Conservation (phyloP, 2,113 vertebrate species). For the Anthoscopus minutus region DNA sequence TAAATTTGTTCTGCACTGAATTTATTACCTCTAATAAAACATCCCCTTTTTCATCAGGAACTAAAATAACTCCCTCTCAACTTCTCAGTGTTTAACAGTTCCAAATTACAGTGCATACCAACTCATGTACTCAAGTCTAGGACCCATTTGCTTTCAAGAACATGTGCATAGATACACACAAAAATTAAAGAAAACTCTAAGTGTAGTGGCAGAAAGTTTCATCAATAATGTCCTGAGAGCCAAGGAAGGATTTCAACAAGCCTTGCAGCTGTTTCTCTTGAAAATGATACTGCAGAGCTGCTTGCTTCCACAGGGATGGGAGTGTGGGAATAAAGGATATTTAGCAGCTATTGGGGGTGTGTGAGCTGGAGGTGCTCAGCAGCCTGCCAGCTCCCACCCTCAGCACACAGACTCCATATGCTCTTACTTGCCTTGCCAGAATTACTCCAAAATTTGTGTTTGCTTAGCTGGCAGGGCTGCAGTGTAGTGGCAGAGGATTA, state of each 20-base stretch:
- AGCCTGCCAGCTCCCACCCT: conserved; percentile 18
- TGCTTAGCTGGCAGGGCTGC: conserved; percentile 30
- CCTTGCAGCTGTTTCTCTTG: not conserved
- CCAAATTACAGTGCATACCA: not conserved
- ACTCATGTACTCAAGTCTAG: not conserved
- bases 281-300: not conserved
- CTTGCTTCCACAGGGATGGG: not conserved
- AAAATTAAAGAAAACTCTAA: not conserved
- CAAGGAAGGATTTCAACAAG: not conserved
- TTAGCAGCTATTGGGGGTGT: not conserved
- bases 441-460: conserved; percentile 8
- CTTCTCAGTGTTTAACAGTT: not conserved
- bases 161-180: not conserved
- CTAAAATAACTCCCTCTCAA: not conserved
- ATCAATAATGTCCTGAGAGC: not conserved
- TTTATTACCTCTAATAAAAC: conserved; percentile 17
- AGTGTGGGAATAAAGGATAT: not conserved
- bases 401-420: not conserved
- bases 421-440: not conserved
- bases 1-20: not conserved
- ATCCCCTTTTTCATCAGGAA: not conserved
- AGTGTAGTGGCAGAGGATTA: not conserved
- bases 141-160: not conserved
- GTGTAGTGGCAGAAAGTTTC: not conserved
- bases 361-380: not conserved